Percentiles rank a stretch among this genome's conserved stretches.
Conservation (phyloP, 1,140 invertebrate species). For the Drosophila novamexicana region DNA sequence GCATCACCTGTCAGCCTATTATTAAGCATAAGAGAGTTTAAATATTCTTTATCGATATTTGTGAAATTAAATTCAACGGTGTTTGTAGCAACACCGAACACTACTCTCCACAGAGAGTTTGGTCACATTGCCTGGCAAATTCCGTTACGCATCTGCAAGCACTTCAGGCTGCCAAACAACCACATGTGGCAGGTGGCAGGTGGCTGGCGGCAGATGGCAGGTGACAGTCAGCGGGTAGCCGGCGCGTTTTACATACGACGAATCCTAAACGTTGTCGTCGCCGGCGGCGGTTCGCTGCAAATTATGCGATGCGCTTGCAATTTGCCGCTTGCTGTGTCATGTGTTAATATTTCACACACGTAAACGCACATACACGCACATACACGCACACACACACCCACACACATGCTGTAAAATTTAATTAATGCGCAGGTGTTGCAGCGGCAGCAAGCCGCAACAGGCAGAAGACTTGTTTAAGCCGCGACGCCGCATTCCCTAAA, state of each 20-base stretch:
- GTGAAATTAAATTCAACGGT: no score
- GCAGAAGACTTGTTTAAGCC: constrained; percentile 36
- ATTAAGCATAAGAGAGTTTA: no score
- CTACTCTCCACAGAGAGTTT: no score
- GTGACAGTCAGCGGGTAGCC: constrained; percentile 14
- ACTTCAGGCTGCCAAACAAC: not conserved
- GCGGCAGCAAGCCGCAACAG: constrained; percentile 16
- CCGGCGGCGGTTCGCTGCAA: constrained; percentile 49
- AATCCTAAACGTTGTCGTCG: constrained; percentile 63
- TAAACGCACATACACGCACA: constrained; percentile 5
- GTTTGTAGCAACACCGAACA: no score
- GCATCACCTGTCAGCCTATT: no score
- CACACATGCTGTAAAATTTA: constrained; percentile 69
- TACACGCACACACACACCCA: not conserved
- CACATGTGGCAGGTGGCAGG: not conserved
- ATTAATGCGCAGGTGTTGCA: constrained; percentile 62
- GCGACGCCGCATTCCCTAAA: constrained; percentile 17
- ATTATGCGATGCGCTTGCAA: constrained; percentile 71
- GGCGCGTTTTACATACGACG: constrained; percentile 41
- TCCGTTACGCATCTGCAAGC: not conserved
- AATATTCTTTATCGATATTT: no score
- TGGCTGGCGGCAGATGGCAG: constrained; percentile 9
- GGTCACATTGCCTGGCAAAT: constrained; percentile 2
- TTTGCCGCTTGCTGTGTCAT: constrained; percentile 65
- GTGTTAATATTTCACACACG: constrained; percentile 64